phyloP scores from a whole-genome alignment of 37 sponge, comb jelly and placozoan genomes.

The Halichondria panicea region DNA sequence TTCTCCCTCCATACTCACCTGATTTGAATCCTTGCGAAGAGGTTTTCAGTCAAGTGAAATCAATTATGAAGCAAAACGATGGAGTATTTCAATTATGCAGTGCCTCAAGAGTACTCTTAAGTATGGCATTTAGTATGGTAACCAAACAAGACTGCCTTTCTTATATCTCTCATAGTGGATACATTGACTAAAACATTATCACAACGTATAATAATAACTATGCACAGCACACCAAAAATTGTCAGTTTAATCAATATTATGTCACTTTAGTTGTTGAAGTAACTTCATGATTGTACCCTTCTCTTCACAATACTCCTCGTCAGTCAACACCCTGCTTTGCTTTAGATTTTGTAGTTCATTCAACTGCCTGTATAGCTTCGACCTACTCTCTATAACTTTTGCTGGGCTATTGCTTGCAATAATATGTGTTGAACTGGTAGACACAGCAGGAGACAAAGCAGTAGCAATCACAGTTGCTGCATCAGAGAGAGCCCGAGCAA shows the following conservation, averaged over 20 bases:
- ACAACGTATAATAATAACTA: not conserved
- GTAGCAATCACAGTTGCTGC: no score
- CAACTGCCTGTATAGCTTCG: conserved; percentile 27
- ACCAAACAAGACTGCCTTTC: conserved; percentile 20
- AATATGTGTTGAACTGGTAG: no score
- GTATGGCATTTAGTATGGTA: conserved; percentile 31
- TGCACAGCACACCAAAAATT: conserved; percentile 3
- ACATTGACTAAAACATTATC: not conserved
- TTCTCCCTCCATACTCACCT: conserved; percentile 42
- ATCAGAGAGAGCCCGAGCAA: not conserved
- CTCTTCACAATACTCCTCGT: conserved; percentile 14
- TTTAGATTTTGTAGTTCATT: conserved; percentile 12
- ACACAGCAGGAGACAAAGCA: not conserved
- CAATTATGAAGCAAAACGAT: conserved; percentile 26
- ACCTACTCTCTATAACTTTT: conserved; percentile 16
- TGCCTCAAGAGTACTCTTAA: conserved; percentile 28
- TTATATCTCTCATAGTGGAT: conserved; percentile 17
- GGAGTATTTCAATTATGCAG: conserved; percentile 20
- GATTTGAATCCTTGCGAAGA: conserved; percentile 30
- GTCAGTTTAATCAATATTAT: not conserved
- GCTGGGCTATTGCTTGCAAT: no score
- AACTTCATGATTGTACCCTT: conserved; percentile 21
- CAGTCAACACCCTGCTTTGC: not conserved
- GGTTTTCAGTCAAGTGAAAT: conserved; percentile 34
- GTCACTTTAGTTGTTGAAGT: conserved; percentile 20